Base-by-base conservation (phyloP, 2,797 vertebrate species). In the Periparus ater region DNA sequence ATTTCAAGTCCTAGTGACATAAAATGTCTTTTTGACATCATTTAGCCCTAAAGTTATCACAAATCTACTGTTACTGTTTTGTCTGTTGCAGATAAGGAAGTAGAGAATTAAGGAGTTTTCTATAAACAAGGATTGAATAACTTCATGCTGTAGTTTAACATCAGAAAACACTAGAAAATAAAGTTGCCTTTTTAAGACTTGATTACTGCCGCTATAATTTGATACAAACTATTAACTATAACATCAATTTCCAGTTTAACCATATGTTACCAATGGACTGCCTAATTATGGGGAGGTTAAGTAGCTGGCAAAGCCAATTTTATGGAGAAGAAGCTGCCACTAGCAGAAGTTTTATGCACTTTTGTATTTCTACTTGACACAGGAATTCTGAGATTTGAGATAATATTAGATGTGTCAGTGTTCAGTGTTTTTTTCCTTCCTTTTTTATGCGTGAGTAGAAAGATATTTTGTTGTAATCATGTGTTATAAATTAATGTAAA, bases 211-310 rank as follows among this genome's bases (percentile, higher is more conserved):
- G 40, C 60, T 80, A 45, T 85, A 83, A 89, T 92, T 92, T 54
- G 68, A 85, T 92, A 71, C 61, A 82, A 82, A 96, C 80, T 87
- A 85, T 93, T 89, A 71, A 36, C 70, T 86, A 53, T 45, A 75
- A 45, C 29, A 71, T 36, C 67, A 55, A 26, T 73, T 96, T 91
- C 55, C 57, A 53, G 32, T 81, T 72, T 65, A 89, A 67, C 23
- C 45, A 82, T 57, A 20, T 6, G 30, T 55, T 94, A 72, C 38
- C 36, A 34, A 21, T 65, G 44, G 57, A 23, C 60, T 78, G 63
- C n/a, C 73, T 75, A 62, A 82, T 89, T 63, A 81, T 23, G 40
- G 74, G 42, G 66, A 68, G 22, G 88, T 77, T 70, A 73, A 84
- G 38, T 63, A 30, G 6, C 53, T 92, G 67, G 44, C 16, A 74